Conservation (phyloP, 2,888 invertebrate species). For the Clepsis dumicolana region DNA sequence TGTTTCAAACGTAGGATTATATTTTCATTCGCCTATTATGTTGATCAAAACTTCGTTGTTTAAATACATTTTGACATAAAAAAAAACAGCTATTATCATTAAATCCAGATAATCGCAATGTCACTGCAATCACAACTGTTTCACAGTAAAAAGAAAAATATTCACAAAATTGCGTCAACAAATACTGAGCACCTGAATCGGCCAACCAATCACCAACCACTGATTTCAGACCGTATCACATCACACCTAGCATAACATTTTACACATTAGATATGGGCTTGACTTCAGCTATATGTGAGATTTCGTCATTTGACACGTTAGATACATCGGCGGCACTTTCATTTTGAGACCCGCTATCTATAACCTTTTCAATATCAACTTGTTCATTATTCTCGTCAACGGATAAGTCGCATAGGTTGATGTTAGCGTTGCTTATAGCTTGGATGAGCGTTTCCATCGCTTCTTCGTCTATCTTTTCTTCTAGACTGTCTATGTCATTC, state of each 20-base stretch:
- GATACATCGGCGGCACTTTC: constrained; percentile 36
- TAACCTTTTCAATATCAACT: constrained; percentile 43
- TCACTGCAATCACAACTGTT: neutral
- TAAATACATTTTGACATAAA: neutral
- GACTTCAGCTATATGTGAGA: constrained; percentile 58
- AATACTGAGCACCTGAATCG: constrained; percentile 30
- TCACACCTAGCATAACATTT: constrained; percentile 12
- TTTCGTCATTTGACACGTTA: constrained; percentile 48
- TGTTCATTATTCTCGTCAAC: constrained; percentile 56
- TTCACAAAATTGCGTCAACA: neutral
- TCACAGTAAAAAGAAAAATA: neutral
- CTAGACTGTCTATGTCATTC: constrained; percentile 43
- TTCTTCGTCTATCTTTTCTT: constrained; percentile 64
- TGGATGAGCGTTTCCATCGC: constrained; percentile 71
- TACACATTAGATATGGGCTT: constrained; percentile 54
- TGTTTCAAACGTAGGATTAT: too few species aligned
- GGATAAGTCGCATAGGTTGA: constrained; percentile 68
- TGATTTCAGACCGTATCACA: constrained; percentile 11
- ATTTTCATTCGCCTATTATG: too few species aligned
- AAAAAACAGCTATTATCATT: neutral
- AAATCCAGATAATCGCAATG: neutral
- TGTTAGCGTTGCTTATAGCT: constrained; percentile 71
- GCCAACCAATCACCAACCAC: constrained; percentile 16
- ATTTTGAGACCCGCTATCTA: constrained; percentile 45
- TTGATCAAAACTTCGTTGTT: neutral